Evolutionary conservation across 2,888 invertebrate genomes (phyloP), one percentile per base, ranked within the genome.

Genomic region (Druceiella hillmani): DNA sequence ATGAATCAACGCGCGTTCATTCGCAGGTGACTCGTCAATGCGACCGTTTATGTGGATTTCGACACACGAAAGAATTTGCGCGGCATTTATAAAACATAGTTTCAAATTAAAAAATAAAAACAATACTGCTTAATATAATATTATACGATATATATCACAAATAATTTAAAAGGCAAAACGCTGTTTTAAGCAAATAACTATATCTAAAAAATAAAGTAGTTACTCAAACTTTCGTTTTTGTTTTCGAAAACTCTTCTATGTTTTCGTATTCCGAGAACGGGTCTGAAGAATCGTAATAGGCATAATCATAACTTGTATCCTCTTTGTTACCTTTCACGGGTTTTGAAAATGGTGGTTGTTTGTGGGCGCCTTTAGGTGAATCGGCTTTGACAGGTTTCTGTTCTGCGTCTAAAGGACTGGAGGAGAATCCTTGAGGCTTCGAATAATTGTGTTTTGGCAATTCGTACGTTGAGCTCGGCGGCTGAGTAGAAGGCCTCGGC

Each of bases 291-390:
- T 88, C 89, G 54, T 89, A 89, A 55, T 89, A 89, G 3, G 88
- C 88, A 54, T 89, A 89, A 57, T 89, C 89, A 55, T 89, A 89
- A 56, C 81, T 82, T 34, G 73, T 75, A 52, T 83, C 81, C 52
- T 81, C 81, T 46, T 80, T 79, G 47, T 77, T 77, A 14, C 12
- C n/a, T 52, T 66, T 78, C 52, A 61, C 65, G 15, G 63, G 66
- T 22, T 63, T 62, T 17, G 61, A 55, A 28, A 58, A 58, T 36
- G 56, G 54, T 14, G 62, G 61, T 14, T 55, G 50, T 29, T 30
- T 32, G 40, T 36, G 36, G 43, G 10, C 27, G 5, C n/a, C n/a
- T 6, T n/a, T 20, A 4, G 29, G 11, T 3, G 5, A 17, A 4
- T 17, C 16, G 13, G 61, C 51, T 5, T 57, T 57, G 27, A 54